Percentiles rank a stretch among this genome's conserved stretches.
phyloP scores from a whole-genome alignment of 2,888 invertebrate genomes.

The Amiota minor region DNA sequence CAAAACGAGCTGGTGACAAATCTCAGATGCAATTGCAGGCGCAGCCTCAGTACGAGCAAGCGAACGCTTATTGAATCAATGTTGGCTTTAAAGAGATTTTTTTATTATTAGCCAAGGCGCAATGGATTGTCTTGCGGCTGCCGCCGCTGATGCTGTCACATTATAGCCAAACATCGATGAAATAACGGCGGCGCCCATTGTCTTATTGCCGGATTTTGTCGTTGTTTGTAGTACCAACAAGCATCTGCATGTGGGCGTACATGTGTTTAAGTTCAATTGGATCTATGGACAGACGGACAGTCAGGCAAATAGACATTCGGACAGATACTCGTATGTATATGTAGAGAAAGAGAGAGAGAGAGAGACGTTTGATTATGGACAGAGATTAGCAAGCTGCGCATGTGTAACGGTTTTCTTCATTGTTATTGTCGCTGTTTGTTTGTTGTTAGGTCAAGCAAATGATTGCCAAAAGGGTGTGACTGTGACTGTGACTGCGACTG shows the following conservation, averaged over 20 bases:
- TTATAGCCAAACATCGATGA: neutral
- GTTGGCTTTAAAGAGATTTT: neutral
- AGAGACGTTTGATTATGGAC: too few species aligned
- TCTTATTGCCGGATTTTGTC: conserved; percentile 9
- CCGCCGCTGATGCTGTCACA: neutral
- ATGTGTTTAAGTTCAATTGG: conserved; percentile 25
- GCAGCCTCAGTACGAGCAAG: neutral
- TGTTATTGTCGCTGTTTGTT: conserved; percentile 9
- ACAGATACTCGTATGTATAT: neutral
- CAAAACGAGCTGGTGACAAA: conserved; percentile 26
- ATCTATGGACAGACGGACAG: neutral
- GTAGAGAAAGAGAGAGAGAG: neutral
- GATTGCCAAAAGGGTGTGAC: conserved; percentile 63
- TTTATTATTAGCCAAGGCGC: too few species aligned
- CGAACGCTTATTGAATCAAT: too few species aligned
- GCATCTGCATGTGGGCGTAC: conserved; percentile 13
- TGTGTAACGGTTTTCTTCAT: conserved; percentile 20
- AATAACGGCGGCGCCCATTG: conserved; percentile 23
- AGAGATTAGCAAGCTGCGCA: conserved; percentile 16
- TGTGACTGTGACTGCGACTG: neutral
- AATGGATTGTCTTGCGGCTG: too few species aligned
- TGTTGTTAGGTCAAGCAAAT: conserved; percentile 28
- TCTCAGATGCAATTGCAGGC: conserved; percentile 9
- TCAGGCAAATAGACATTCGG: neutral
- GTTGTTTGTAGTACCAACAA: neutral